These are phyloP conservation scores for Pagrus major DNA, from an alignment of 2,113 vertebrate genomes.

Conservation along the genomic window DNA sequence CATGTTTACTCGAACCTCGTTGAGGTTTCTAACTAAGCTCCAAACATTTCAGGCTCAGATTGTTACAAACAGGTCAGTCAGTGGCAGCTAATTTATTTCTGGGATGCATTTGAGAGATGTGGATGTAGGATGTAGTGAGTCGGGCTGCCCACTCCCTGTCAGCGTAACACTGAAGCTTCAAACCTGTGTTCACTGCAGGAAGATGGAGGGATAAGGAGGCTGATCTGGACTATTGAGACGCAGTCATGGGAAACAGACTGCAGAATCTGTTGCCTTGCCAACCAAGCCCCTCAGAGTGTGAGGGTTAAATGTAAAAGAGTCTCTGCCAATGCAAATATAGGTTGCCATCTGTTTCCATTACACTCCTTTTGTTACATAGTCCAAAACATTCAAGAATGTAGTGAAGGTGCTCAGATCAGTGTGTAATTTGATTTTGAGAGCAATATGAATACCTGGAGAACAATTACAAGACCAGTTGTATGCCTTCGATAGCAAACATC, in stretches of 20 bases:
- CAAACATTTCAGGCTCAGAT: constrained; percentile 11
- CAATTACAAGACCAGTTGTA: constrained; percentile 3
- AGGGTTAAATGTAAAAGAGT: constrained; percentile 79
- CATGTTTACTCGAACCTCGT: not conserved
- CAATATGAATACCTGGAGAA: not conserved
- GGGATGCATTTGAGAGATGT: constrained; percentile 27
- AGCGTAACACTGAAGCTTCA: constrained; percentile 24
- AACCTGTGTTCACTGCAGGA: constrained; percentile 44
- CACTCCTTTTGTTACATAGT: constrained; percentile 59
- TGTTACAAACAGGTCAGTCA: not conserved
- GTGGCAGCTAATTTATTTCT: constrained; percentile 6
- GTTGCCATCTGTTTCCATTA: constrained; percentile 79
- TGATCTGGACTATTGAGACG: constrained; percentile 75
- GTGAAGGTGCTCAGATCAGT: constrained; percentile 37
- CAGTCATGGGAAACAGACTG: constrained; percentile 77
- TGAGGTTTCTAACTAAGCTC: constrained; percentile 3
- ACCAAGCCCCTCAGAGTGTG: constrained; percentile 74
- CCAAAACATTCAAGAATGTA: constrained; percentile 32
- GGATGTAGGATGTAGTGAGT: constrained; percentile 11
- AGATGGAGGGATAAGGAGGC: constrained; percentile 56
- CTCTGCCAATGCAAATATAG: constrained; percentile 79
- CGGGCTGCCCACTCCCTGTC: constrained; percentile 45
- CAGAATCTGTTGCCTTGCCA: constrained; percentile 83
- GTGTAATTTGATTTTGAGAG: constrained; percentile 18
- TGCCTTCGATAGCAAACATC: not conserved